Percentiles rank a stretch among this genome's conserved stretches.
Evolutionary conservation across 2,113 vertebrate species (phyloP).

Genomic region (Phaetusa simplex): DNA sequence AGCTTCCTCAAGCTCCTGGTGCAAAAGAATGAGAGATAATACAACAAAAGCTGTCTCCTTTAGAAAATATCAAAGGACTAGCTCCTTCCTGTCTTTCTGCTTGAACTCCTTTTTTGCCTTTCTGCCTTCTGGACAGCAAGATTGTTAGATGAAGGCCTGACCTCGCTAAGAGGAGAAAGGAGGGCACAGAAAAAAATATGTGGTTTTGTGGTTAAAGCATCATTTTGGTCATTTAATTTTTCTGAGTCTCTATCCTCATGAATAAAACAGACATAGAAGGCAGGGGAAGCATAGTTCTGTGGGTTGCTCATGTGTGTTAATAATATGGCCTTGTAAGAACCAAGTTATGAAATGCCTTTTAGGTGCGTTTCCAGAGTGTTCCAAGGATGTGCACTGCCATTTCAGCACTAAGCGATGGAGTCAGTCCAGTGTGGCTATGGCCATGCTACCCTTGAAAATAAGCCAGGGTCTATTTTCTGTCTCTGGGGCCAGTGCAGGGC

Average conservation of each 20-base stretch:
- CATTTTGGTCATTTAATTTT: background rate
- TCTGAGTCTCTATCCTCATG: background rate
- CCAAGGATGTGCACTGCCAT: background rate
- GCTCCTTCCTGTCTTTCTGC: background rate
- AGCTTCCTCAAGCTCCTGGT: background rate
- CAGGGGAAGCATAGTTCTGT: background rate
- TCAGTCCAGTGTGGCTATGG: background rate
- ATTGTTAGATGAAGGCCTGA: background rate
- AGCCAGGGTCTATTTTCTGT: background rate
- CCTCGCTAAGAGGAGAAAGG: background rate
- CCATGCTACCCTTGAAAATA: accelerated
- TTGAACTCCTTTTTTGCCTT: background rate
- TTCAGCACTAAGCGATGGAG: background rate
- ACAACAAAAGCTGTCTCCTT: background rate
- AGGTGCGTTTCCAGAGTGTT: background rate
- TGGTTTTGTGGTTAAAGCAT: background rate
- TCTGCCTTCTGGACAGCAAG: background rate
- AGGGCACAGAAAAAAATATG: background rate
- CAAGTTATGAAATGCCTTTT: background rate
- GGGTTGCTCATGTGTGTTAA: background rate
- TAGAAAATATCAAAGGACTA: background rate
- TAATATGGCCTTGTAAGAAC: background rate
- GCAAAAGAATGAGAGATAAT: background rate
- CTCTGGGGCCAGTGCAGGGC: background rate
- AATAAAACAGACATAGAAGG: background rate